Percentiles rank a stretch among this genome's conserved stretches.
phyloP scores from a whole-genome alignment of 2,113 vertebrate species.

The Mirza zaza region DNA sequence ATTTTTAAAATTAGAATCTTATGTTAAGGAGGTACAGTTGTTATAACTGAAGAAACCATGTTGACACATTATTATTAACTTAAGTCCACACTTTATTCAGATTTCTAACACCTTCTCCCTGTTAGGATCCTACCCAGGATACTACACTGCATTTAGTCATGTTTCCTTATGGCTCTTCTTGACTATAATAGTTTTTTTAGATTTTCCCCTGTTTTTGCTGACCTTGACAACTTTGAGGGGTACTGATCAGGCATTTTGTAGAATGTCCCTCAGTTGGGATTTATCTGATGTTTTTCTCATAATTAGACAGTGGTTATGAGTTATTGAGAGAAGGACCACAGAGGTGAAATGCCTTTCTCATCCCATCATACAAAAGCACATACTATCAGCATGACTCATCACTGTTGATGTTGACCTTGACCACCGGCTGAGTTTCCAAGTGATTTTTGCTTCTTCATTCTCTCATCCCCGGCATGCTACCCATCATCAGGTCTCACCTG shows the following conservation, averaged over 20 bases:
- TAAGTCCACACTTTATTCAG: background rate
- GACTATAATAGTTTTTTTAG: background rate
- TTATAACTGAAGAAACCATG: background rate
- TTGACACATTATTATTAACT: background rate
- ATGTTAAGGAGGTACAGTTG: background rate
- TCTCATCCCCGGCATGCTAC: background rate
- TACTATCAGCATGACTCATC: background rate
- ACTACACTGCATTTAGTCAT: background rate
- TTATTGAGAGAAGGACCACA: background rate
- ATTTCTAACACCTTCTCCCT: background rate
- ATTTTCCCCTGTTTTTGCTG: background rate
- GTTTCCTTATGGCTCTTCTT: background rate
- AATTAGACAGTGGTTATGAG: background rate
- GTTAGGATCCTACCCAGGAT: background rate
- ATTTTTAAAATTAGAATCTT: background rate
- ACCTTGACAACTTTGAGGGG: background rate
- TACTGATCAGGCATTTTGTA: background rate
- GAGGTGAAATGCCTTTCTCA: background rate
- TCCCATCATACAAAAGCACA: too few species aligned
- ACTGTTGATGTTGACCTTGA: background rate
- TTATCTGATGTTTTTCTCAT: slow-evolving; percentile 17
- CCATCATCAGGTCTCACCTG: background rate
- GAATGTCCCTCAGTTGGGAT: background rate
- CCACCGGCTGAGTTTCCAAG: background rate
- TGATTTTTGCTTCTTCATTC: background rate